These are phyloP conservation scores for Ceryle rudis DNA, from an alignment of 2,797 vertebrate species.

Conservation along the genomic window DNA sequence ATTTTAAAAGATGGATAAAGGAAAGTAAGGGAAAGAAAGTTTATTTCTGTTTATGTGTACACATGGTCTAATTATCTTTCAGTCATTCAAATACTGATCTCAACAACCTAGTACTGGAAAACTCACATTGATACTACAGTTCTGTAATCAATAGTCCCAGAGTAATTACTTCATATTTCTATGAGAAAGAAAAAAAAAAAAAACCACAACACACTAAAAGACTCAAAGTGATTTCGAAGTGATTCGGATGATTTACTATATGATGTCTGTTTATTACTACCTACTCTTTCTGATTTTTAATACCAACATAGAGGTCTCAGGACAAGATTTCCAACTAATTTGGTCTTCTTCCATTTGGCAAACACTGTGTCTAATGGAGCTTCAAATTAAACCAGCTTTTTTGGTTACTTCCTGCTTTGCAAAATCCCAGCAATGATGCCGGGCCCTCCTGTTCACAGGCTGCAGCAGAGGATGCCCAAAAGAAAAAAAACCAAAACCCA, in stretches of 20 bases:
- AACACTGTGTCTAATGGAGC: conserved; percentile 45
- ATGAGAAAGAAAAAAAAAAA: background rate
- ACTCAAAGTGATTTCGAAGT: conserved; percentile 21
- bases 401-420: conserved; percentile 58
- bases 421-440: conserved; percentile 18
- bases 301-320: conserved; percentile 7
- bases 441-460: background rate
- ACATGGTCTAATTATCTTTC: background rate
- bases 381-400: conserved; percentile 68
- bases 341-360: conserved; percentile 61
- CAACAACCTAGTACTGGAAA: background rate
- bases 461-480: background rate
- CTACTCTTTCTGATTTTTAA: conserved; percentile 45
- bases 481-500: background rate
- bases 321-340: conserved; percentile 44
- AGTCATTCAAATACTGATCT: background rate
- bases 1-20: background rate
- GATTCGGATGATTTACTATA: background rate
- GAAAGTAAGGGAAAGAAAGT: background rate
- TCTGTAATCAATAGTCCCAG: conserved; percentile 20
- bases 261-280: conserved; percentile 30
- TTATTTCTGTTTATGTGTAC: background rate
- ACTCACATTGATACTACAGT: background rate
- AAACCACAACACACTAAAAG: background rate
- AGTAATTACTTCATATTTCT: background rate